These are phyloP conservation scores for Coelinius sp. DNA, from an alignment of 2,888 invertebrate genomes.

Conservation along the genomic window DNA sequence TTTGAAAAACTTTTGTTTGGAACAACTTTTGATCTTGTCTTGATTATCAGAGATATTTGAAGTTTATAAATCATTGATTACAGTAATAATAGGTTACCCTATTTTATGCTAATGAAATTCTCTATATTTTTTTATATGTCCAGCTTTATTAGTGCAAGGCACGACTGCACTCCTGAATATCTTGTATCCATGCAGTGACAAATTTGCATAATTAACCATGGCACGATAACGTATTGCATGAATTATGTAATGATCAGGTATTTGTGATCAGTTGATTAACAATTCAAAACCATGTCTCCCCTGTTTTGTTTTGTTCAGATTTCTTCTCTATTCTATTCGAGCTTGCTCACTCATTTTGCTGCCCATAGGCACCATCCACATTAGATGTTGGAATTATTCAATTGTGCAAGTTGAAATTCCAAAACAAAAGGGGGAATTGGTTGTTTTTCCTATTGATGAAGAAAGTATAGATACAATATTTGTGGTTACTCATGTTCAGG, in stretches of 20 bases:
- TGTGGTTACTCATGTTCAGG: constrained; percentile 17
- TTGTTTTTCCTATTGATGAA: background rate
- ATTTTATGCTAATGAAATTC: constrained; percentile 2
- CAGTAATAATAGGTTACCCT: background rate
- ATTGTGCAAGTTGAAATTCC: background rate
- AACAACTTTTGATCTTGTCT: background rate
- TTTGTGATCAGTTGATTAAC: background rate
- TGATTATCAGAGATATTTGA: background rate
- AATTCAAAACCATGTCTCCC: background rate
- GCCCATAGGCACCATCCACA: background rate
- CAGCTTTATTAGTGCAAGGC: constrained; percentile 8
- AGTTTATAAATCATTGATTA: background rate
- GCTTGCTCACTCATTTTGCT: background rate
- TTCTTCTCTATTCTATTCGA: background rate
- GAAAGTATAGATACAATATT: background rate
- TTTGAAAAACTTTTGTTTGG: background rate
- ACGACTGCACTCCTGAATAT: background rate
- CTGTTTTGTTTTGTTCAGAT: background rate
- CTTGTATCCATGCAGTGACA: background rate
- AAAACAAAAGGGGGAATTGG: background rate
- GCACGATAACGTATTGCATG: background rate
- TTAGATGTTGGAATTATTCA: background rate
- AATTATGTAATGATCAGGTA: constrained; percentile 19
- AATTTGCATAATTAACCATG: constrained; percentile 13
- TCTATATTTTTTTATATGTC: background rate